Evolutionary conservation across 2,888 invertebrate species (phyloP).

Genomic region (Eristalis arbustorum): DNA sequence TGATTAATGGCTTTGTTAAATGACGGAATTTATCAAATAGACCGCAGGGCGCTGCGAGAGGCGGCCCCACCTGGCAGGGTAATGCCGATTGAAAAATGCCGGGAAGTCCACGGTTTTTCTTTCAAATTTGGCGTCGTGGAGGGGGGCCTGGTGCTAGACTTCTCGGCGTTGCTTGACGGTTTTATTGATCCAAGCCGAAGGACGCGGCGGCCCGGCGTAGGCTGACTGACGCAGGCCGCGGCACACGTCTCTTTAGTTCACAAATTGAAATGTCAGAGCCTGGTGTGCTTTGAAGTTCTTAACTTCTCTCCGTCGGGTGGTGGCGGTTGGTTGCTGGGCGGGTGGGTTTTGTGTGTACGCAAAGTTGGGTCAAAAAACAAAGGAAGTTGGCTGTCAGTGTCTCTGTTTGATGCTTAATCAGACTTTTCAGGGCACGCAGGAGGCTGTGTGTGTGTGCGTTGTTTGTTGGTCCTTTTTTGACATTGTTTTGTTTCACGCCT

Average conservation of each 20-base stretch:
- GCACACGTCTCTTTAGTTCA: not conserved
- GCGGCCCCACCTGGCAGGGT: conserved; percentile 27
- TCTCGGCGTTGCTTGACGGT: not conserved
- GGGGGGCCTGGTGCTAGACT: not conserved
- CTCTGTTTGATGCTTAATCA: conserved; percentile 25
- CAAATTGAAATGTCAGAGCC: conserved; percentile 52
- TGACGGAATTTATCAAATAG: conserved; percentile 45
- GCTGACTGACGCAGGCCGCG: not conserved
- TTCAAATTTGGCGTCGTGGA: not conserved
- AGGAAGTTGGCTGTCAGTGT: not conserved
- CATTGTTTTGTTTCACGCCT: not conserved
- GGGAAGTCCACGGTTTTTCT: not conserved
- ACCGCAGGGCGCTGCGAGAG: conserved; percentile 21
- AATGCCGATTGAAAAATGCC: conserved; percentile 21
- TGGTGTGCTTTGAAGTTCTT: conserved; percentile 24
- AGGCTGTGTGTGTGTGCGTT: not conserved
- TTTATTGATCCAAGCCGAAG: conserved; percentile 14
- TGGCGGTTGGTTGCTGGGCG: not conserved
- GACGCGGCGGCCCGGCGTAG: too few species aligned
- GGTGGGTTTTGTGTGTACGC: not conserved
- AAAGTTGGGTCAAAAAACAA: conserved; percentile 15
- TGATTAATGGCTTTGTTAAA: conserved; percentile 59
- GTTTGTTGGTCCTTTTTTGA: not conserved
- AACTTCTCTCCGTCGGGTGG: not conserved
- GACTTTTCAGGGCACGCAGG: conserved; percentile 10